These are phyloP conservation scores for Zonitis immaculata DNA, from an alignment of 2,888 invertebrate species.

Conservation along the genomic window DNA sequence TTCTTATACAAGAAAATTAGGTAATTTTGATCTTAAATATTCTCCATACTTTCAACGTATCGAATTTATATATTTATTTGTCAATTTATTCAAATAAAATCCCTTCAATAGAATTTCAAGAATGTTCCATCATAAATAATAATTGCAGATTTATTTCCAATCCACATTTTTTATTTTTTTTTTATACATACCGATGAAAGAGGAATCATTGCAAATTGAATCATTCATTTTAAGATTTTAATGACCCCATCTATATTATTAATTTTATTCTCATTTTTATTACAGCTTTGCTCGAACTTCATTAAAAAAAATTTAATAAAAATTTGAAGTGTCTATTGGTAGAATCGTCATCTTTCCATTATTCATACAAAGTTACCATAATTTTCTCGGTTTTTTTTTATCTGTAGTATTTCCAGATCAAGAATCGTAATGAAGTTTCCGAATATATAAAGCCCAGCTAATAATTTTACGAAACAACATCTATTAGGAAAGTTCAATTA, in stretches of 20 bases:
- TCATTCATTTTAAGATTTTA: too few relatives aligned
- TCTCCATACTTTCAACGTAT: background rate
- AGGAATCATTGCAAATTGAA: too few relatives aligned
- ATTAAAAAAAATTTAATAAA: background rate
- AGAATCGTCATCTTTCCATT: background rate
- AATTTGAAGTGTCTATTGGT: background rate
- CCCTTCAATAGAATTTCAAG: background rate
- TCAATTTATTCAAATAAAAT: background rate
- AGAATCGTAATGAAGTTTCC: too few relatives aligned
- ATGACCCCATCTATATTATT: too few relatives aligned
- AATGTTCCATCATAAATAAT: background rate
- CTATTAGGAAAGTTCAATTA: too few relatives aligned
- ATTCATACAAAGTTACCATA: background rate
- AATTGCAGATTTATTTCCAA: too few relatives aligned
- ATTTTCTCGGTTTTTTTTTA: background rate
- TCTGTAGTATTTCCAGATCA: background rate
- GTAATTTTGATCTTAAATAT: conserved; percentile 4
- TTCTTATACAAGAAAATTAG: conserved; percentile 19
- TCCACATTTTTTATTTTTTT: too few relatives aligned
- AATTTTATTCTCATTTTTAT: too few relatives aligned
- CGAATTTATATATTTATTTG: background rate
- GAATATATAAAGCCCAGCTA: too few relatives aligned
- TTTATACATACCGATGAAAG: too few relatives aligned
- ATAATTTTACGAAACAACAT: too few relatives aligned
- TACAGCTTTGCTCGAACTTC: background rate